These are phyloP conservation scores for Phragmatobia fuliginosa DNA, from an alignment of 2,888 invertebrate genomes.

Conservation along the genomic window DNA sequence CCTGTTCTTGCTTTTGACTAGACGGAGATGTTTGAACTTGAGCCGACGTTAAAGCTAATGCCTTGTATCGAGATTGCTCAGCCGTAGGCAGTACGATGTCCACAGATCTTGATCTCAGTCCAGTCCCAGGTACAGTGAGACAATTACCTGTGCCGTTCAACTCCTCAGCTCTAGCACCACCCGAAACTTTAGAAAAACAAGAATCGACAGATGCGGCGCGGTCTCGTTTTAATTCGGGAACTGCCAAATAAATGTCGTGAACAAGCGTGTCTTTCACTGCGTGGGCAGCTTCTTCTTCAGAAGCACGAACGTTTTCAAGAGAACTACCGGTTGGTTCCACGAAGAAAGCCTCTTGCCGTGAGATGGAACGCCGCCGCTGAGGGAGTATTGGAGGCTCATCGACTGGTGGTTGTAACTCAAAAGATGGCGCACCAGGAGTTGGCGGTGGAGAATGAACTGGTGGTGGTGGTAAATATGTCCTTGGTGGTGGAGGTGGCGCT, in stretches of 20 bases:
- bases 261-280: constrained; percentile 82
- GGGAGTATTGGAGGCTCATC: constrained; percentile 79
- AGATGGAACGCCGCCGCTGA: constrained; percentile 90
- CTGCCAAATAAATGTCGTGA: constrained; percentile 91
- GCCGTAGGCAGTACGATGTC: constrained; percentile 95
- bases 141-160: constrained; percentile 88
- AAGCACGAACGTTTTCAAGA: constrained; percentile 89
- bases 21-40: constrained; percentile 61
- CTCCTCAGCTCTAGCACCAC: constrained; percentile 90
- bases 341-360: constrained; percentile 94
- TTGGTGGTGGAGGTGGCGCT: constrained; percentile 86
- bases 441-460: constrained; percentile 82
- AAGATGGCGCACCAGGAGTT: constrained; percentile 85
- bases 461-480: constrained; percentile 66
- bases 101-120: constrained; percentile 93
- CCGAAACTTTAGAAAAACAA: constrained; percentile 92
- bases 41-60: constrained; percentile 90
- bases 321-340: constrained; percentile 91
- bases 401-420: constrained; percentile 85
- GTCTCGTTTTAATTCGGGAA: constrained; percentile 94
- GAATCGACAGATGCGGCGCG: constrained; percentile 96
- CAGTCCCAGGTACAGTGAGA: constrained; percentile 90
- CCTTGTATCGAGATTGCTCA: constrained; percentile 94
- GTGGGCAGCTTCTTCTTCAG: constrained; percentile 72
- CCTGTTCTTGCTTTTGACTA: constrained; percentile 58